Percentiles rank a stretch among this genome's conserved stretches.
phyloP scores from a whole-genome alignment of 2,797 vertebrate species.

The Lindbergichthys nudifrons region DNA sequence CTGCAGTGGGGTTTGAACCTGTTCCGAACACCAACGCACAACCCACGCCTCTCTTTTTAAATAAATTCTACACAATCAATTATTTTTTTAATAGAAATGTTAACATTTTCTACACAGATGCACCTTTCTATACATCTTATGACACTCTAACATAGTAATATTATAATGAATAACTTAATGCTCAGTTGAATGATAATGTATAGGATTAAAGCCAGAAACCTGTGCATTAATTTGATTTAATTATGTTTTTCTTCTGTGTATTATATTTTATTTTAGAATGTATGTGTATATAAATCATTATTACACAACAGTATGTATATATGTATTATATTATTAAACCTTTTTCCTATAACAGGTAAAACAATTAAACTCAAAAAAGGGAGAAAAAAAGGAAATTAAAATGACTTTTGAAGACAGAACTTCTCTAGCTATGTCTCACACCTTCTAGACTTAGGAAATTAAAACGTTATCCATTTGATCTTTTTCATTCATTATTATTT shows the following conservation, averaged over 20 bases:
- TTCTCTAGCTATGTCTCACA: not conserved
- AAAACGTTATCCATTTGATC: not conserved
- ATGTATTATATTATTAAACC: too few relatives aligned
- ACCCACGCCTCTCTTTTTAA: too few relatives aligned
- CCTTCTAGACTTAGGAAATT: slow-evolving; percentile 2
- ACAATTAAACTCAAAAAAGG: not conserved
- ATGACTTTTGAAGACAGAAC: not conserved
- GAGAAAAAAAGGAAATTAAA: not conserved
- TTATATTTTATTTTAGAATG: not conserved
- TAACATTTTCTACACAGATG: too few relatives aligned
- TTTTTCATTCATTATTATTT: slow-evolving; percentile 7
- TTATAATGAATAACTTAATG: not conserved
- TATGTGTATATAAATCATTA: too few relatives aligned
- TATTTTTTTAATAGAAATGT: too few relatives aligned
- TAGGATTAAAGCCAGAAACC: too few relatives aligned
- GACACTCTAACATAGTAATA: not conserved
- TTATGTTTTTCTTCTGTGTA: not conserved
- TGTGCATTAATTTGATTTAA: too few relatives aligned
- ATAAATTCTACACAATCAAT: not conserved
- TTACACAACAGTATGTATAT: too few relatives aligned
- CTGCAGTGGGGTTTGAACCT: too few relatives aligned
- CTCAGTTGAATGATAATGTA: not conserved
- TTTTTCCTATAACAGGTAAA: too few relatives aligned
- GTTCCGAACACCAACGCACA: too few relatives aligned
- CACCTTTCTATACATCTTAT: not conserved